Evolutionary conservation across 1,140 invertebrate genomes (phyloP).

Genomic region (Orius insidiosus): DNA sequence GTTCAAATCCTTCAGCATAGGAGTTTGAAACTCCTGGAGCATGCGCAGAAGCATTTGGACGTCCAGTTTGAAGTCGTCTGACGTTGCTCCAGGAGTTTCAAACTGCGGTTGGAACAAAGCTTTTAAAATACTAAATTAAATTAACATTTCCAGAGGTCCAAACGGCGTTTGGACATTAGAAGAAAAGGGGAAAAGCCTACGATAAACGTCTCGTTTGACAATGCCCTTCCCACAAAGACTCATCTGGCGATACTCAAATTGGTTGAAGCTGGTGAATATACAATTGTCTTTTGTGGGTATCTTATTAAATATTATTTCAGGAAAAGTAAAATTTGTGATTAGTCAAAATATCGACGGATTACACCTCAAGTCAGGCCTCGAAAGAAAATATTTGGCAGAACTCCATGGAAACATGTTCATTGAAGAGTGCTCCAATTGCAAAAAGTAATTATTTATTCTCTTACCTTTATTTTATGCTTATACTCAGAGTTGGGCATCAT

Average conservation of each 20-base stretch:
- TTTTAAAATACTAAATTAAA: no score
- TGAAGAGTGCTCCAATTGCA: conserved; percentile 82
- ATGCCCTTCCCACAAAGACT: conserved; percentile 79
- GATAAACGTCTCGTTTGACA: conserved; percentile 75
- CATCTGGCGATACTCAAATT: conserved; percentile 84
- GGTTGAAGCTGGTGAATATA: conserved; percentile 39
- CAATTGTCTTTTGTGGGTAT: background rate
- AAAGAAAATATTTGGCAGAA: conserved; percentile 67
- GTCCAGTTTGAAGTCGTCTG: no score
- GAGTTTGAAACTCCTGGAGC: no score
- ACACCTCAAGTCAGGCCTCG: conserved; percentile 77
- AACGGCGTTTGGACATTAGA: conserved; percentile 98
- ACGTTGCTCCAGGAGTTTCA: no score
- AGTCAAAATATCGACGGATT: conserved; percentile 98
- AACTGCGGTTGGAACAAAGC: no score
- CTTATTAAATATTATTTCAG: conserved; percentile 5
- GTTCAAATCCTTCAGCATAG: no score
- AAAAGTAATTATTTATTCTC: conserved; percentile 37
- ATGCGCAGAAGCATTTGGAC: no score
- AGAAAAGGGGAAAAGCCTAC: conserved; percentile 75
- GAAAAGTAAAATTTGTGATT: conserved; percentile 66
- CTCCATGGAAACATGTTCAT: conserved; percentile 98
- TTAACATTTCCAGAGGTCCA: conserved; percentile 60
- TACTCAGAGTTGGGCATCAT: no score
- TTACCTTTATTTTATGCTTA: background rate